Evolutionary conservation across 2,888 invertebrate species (phyloP), one percentile per base, ranked within the genome.

Genomic region (Agrochola lychnidis): DNA sequence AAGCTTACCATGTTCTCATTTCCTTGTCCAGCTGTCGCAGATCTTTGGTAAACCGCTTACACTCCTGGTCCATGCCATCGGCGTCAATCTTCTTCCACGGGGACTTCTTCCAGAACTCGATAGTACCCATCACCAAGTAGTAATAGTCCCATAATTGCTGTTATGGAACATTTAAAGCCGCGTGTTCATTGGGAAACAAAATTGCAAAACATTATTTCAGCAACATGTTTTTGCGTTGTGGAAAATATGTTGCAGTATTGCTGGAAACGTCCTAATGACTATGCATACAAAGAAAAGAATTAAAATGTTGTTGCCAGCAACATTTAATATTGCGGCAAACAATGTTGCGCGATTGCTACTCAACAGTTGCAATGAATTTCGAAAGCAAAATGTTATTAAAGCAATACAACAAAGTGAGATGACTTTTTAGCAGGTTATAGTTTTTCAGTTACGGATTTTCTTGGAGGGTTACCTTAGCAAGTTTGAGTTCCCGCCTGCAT

Each of bases 11-110:
- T 70, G 89, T 91, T 92, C 98, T 97, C 92, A 98, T 97, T 83
- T 98, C 98, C 90, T 99, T 99, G 80, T 98, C 98, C 90, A 99
- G 95, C 53, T 97, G 97, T 86, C 98, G 97, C 51, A 99, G 93
- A 88, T 99, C 99, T 91, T 99, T 99, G 0, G 98, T 98, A 91
- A 99, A 98, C 88, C 98, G 98, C 94, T 99, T 99, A 95, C 99
- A 98, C 91, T 99, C 99, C 93, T 98, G 98, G 91, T 99, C 99
- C 98, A 99, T 99, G 73, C 97, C 98, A 90, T 99, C 99, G 3
- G 99, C 98, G 90, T 99, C 99, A 79, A 99, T 99, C 91, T 98
- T 98, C 91, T 98, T 98, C 99, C 99, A 99, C 0, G 98, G 98
- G 0, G 99, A 99, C 78, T 97, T 98, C 94, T 99, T 99, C 99